These are phyloP conservation scores for Polypterus bichir DNA, from an alignment of 2,113 vertebrate species.

Conservation along the genomic window DNA sequence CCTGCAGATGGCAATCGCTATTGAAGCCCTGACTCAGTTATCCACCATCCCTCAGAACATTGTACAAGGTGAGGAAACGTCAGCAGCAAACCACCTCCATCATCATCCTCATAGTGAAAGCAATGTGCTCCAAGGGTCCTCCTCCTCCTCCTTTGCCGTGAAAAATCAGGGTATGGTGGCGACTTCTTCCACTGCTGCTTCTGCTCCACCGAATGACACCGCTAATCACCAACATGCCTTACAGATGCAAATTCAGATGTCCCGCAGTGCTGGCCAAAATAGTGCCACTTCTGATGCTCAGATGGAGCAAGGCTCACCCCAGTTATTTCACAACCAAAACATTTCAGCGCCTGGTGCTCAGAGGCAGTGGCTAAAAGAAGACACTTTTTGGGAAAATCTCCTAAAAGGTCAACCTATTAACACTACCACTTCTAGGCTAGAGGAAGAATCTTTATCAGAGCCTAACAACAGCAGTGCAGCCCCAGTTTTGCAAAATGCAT, in stretches of 20 bases:
- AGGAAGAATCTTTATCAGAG: not conserved
- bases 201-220: not conserved
- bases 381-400: conserved; percentile 11
- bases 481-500: not conserved
- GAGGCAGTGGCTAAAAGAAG: not conserved
- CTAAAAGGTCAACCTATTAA: too few relatives aligned
- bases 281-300: conserved; percentile 1
- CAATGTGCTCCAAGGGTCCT: conserved; percentile 21
- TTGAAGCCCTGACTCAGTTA: conserved; percentile 87
- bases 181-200: not conserved
- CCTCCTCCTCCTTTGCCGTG: conserved; percentile 29
- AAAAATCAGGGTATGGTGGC: too few relatives aligned
- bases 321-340: conserved; percentile 8
- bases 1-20: conserved; percentile 88
- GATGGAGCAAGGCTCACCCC: not conserved
- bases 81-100: conserved; percentile 33
- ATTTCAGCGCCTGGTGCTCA: conserved; percentile 6
- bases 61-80: conserved; percentile 28
- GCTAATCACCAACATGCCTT: not conserved
- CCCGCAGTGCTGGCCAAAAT: not conserved
- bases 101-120: conserved; percentile 28
- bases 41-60: conserved; percentile 59
- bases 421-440: too few relatives aligned
- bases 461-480: conserved; percentile 3
- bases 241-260: not conserved